Evolutionary conservation across 2,113 vertebrate species (phyloP), one percentile per base, ranked within the genome.

Genomic region (Pollachius pollachius): DNA sequence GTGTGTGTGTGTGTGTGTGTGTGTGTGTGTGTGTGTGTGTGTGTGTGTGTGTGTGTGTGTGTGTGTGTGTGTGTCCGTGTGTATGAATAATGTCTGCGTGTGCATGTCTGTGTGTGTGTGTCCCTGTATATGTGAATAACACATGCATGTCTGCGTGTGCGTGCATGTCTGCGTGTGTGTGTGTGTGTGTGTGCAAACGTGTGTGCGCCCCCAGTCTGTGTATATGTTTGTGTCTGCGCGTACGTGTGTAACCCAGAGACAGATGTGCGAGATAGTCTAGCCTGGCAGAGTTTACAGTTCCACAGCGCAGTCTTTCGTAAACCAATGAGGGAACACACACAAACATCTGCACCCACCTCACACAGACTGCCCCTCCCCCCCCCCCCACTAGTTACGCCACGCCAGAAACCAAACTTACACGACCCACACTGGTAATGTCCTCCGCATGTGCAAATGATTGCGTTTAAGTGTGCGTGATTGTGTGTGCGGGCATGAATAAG

Each of bases 201-300:
- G 41, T 48, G 41, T 48, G 41, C 12, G 41, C 12, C 9, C 11
- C 9, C 11, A 13, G 41, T 48, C 21, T 17, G 15, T 21, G 25
- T n/a, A 13, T 57, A 13, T 34, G n/a, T 48, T 5, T 18, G 57
- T 19, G 57, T 58, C 6, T 58, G 34, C 12, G 60, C 13, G 54
- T n/a, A 13, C 13, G 54, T 57, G n/a, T 57, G 54, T n/a, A n/a
- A 25, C 23, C 13, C 17, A 70, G 65, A 80, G 76, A 78, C 75
- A 84, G 84, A 85, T 85, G 78, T 81, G 80, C 80, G 76, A 52
- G 69, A 77, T 76, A 77, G 69, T 67, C 66, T 25, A 63, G 48
- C 65, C 64, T 70, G 72, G 77, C 79, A 78, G 59, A 62, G 77
- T 87, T 78, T 78, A 78, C 76, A 75, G 74, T 62, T 19, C 62